Evolutionary conservation across 2,113 vertebrate species (phyloP).

Genomic region (Nothoprocta perdicaria): DNA sequence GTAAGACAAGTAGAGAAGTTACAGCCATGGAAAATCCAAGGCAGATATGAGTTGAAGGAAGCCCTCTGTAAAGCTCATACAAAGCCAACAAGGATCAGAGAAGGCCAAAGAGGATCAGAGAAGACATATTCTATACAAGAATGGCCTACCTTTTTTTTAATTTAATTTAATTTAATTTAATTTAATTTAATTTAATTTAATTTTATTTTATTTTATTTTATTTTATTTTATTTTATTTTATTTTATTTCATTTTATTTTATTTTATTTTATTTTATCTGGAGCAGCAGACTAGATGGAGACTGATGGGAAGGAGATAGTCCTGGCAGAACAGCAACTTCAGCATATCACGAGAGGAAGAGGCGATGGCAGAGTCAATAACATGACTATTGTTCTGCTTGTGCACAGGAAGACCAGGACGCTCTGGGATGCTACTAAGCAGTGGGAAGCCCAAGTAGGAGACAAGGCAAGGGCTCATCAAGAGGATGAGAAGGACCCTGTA

Average conservation of each 20-base stretch:
- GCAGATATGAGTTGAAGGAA: background rate
- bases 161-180: no score
- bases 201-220: no score
- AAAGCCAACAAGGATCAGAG: accelerated
- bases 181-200: no score
- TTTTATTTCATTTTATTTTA: no score
- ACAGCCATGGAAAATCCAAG: background rate
- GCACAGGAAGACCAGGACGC: accelerated
- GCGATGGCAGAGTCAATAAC: background rate
- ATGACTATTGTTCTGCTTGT: no score
- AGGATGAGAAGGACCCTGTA: background rate
- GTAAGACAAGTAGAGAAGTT: background rate
- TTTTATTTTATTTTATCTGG: background rate
- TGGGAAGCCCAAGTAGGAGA: background rate
- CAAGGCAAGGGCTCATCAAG: background rate
- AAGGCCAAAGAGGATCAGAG: background rate
- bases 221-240: no score
- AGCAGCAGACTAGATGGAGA: background rate
- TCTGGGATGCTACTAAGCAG: background rate
- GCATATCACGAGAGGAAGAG: background rate
- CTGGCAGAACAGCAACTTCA: background rate
- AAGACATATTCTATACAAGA: background rate
- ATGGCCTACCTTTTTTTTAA: background rate
- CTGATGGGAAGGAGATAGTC: background rate
- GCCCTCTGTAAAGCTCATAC: accelerated